phyloP scores from a whole-genome alignment of 2,113 vertebrate species.

The Hystrix cristata region DNA sequence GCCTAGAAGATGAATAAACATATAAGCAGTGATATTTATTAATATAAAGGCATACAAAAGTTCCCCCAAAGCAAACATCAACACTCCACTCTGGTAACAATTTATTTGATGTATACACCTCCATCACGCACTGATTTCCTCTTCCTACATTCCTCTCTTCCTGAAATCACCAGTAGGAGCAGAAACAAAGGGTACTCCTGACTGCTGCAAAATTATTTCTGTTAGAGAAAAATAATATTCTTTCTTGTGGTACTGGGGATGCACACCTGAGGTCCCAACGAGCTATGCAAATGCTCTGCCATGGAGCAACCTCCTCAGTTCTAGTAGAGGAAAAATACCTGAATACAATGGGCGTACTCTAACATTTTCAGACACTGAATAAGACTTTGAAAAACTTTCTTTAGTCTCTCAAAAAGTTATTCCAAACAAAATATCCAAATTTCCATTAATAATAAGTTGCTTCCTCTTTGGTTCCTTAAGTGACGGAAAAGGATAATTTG shows the following conservation, averaged over 20 bases:
- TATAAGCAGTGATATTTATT: background rate
- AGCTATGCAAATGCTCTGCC: background rate
- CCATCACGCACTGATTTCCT: rapidly evolving
- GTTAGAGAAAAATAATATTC: background rate
- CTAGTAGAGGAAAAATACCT: background rate
- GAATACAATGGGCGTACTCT: background rate
- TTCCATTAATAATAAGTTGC: background rate
- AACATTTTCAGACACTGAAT: background rate
- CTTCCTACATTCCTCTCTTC: background rate
- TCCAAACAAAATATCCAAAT: slow-evolving; percentile 10
- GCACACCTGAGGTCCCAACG: background rate
- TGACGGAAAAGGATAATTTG: background rate
- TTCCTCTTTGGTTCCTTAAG: background rate
- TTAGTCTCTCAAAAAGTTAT: background rate
- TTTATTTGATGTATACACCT: background rate
- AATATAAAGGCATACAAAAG: background rate
- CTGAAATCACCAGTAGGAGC: background rate
- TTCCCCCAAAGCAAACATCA: background rate
- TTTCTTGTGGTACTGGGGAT: background rate
- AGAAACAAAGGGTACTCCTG: background rate
- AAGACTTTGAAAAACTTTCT: background rate
- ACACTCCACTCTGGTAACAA: background rate
- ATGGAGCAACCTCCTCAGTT: background rate
- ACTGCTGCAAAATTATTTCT: background rate
- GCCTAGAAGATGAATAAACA: background rate